Evolutionary conservation across 2,888 invertebrate genomes (phyloP), one percentile per base, ranked within the genome.

Genomic region (Bembecia ichneumoniformis): DNA sequence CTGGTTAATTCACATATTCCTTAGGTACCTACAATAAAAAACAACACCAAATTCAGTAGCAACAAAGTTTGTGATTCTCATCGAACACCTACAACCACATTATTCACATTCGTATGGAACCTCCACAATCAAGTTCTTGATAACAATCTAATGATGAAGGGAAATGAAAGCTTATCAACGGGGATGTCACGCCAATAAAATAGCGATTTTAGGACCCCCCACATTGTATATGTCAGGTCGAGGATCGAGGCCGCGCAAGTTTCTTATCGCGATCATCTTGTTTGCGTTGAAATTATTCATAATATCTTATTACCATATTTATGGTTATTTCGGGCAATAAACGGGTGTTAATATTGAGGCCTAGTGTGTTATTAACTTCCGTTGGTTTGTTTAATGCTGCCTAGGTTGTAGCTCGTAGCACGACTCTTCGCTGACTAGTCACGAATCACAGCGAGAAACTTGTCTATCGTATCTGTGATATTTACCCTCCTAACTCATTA

Each of bases 141-240:
- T 69, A 68, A 67, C 52, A 52, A 71, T 62, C 65, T 63, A 55
- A 62, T 64, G 63, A 62, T 63, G 57, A 52, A 63, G 55, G 49
- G 55, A 62, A 66, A 70, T 61, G 60, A 62, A 60, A 58, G 52
- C 57, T 58, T 55, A 65, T 66, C 61, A 64, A 60, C 59, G 58
- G 54, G 58, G 58, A 63, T 62, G 57, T 55, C 59, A 50, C 61
- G 56, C 59, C 54, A 58, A 66, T 74, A 67, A 75, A 72, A 67
- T 67, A 63, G 63, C 65, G 57, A 62, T 63, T 66, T 62, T 56
- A 64, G 57, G 75, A 67, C 76, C 76, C 58, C 77, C 71, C 74
- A 76, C 63, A 58, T 53, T 47, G 57, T 46, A 16, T 44, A 45
- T 35, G 20, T 45, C 50, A 40, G 52, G 43, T 40, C 56, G 59